Evolutionary conservation across 2,888 invertebrate species (phyloP), one percentile per base, ranked within the genome.

Genomic region (Hartigia nigra): DNA sequence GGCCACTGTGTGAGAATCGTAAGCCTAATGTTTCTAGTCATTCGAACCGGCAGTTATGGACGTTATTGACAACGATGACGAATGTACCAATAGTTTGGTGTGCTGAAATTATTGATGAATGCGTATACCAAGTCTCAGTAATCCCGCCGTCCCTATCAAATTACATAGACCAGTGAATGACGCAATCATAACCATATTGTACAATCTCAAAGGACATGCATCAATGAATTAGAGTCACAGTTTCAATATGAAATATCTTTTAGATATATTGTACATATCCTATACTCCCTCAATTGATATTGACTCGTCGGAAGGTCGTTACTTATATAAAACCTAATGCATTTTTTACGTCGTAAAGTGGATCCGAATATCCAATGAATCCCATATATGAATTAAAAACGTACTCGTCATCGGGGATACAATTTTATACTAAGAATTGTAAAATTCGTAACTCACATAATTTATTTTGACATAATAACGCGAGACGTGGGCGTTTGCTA

Each of bases 101-200:
- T 74, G 76, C 76, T 76, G 78, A 80, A 83, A 82, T 76, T 84
- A 84, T 83, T 81, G 81, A 82, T 82, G 79, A 81, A 83, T 77
- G 83, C 82, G 82, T 82, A 82, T 76, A 80, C 23, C 23, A 9
- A 55, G 23, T 23, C 23, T 23, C 55, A 55, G 55, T 55, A 55
- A 23, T 55, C 55, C 55, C 9, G 23, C 23, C 55, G 55, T 55
- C 55, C 9, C 23, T 55, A 55, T 9, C 23, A 55, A 9, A 55
- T 55, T 23, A 55, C 23, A 55, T 9, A 55, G 55, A 23, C 23
- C 23, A 9, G 55, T 23, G 55, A 55, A 9, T 55, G 55, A 55
- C 55, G 23, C 55, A 55, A 55, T 55, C 55, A 55, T 23, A 1
- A 55, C 23, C 55, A 9, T 23, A 55, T 55, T 55, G 55, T 55